Evolutionary conservation across 2,888 invertebrate species (phyloP).

Genomic region (Zeuzera pyrina): DNA sequence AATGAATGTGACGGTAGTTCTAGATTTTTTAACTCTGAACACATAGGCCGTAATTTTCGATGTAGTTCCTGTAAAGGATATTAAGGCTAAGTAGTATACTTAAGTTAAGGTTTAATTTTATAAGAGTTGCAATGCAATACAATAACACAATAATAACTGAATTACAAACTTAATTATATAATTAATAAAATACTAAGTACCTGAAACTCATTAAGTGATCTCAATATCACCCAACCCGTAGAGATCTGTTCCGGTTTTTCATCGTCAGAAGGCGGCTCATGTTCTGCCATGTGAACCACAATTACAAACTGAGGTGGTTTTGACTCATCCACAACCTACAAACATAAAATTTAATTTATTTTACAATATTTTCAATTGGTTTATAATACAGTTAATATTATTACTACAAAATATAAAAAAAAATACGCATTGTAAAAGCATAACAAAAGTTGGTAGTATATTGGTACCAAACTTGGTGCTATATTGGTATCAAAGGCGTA

Average conservation of each 20-base stretch:
- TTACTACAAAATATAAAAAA: too few species aligned
- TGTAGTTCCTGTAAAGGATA: slow-evolving; percentile 74
- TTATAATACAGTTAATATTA: too few species aligned
- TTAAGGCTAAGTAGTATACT: background rate
- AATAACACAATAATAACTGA: background rate
- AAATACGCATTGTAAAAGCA: too few species aligned
- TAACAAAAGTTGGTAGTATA: too few species aligned
- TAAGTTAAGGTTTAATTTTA: too few species aligned
- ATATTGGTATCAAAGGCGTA: too few species aligned
- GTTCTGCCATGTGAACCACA: slow-evolving; percentile 83
- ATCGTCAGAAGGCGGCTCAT: slow-evolving; percentile 61
- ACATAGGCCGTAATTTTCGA: slow-evolving; percentile 86
- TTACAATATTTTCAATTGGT: slow-evolving; percentile 2
- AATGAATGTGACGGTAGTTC: slow-evolving; percentile 88
- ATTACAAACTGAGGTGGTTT: slow-evolving; percentile 83
- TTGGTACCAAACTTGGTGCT: too few species aligned
- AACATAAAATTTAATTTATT: slow-evolving; percentile 11
- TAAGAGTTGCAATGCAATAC: background rate
- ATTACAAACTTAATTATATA: too few species aligned
- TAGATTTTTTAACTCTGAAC: slow-evolving; percentile 84
- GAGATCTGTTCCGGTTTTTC: slow-evolving; percentile 67
- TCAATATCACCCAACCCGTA: slow-evolving; percentile 64
- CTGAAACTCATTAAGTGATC: slow-evolving; percentile 76
- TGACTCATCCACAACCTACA: slow-evolving; percentile 75
- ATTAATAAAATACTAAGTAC: slow-evolving; percentile 35